Conservation (phyloP, 1,140 invertebrate genomes). For the Limonius californicus region DNA sequence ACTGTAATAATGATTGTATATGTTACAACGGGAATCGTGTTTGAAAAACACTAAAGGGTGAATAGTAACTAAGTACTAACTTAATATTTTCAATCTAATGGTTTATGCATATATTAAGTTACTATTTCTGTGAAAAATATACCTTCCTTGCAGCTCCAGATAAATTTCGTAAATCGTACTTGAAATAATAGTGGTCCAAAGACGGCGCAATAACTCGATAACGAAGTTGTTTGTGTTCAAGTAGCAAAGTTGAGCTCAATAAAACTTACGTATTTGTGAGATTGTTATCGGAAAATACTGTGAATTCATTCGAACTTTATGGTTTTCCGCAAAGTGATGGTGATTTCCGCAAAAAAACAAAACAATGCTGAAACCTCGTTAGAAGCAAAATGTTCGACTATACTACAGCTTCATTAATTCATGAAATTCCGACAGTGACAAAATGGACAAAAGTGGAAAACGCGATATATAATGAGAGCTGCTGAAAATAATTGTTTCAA, state of each 20-base stretch:
- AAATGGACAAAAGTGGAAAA: not conserved
- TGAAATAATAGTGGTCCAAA: too few species aligned
- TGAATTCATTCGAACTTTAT: constrained; percentile 4
- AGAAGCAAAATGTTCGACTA: not conserved
- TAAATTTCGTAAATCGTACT: too few species aligned
- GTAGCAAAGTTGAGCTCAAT: constrained; percentile 4
- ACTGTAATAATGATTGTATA: too few species aligned
- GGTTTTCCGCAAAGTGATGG: not conserved
- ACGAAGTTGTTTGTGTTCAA: not conserved
- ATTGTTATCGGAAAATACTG: not conserved
- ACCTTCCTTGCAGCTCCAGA: too few species aligned
- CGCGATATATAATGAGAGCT: constrained; percentile 1
- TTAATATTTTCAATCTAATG: too few species aligned
- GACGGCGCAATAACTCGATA: too few species aligned
- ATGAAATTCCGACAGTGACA: constrained; percentile 1
- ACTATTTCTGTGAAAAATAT: too few species aligned
- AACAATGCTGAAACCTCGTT: not conserved
- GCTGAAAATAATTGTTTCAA: constrained; percentile 4
- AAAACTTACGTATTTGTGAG: not conserved
- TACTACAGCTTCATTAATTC: not conserved
- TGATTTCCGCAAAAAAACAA: not conserved
- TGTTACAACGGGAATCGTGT: too few species aligned
- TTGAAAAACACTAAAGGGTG: too few species aligned
- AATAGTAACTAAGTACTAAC: too few species aligned
- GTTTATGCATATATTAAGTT: too few species aligned